These are phyloP conservation scores for Ctenopoma kingsleyae DNA, from an alignment of 2,797 vertebrate genomes.

Conservation along the genomic window DNA sequence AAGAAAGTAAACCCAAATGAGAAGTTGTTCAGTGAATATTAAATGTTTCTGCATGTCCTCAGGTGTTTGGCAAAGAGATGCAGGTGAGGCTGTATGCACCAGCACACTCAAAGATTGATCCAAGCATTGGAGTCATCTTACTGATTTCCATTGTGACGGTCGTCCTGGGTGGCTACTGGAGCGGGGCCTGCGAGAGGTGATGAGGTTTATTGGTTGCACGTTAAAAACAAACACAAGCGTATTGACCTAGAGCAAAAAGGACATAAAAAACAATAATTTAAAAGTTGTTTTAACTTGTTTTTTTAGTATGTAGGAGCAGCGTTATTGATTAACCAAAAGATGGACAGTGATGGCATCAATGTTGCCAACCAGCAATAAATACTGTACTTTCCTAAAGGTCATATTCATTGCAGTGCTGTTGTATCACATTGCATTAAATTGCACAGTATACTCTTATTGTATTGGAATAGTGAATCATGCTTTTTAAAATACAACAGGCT, in stretches of 20 bases:
- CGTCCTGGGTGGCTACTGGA: constrained; percentile 93
- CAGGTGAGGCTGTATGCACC: constrained; percentile 89
- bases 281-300: not conserved
- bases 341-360: not conserved
- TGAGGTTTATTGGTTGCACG: constrained; percentile 69
- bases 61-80: constrained; percentile 86
- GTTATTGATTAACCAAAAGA: not conserved
- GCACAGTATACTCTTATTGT: too few relatives aligned
- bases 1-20: not conserved
- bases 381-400: not conserved
- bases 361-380: not conserved
- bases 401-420: not conserved
- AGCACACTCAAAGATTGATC: constrained; percentile 83
- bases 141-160: constrained; percentile 91
- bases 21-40: not conserved
- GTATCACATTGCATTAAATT: not conserved
- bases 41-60: constrained; percentile 38
- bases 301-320: not conserved
- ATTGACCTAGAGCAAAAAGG: not conserved
- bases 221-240: not conserved
- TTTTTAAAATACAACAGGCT: not conserved
- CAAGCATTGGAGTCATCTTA: constrained; percentile 91
- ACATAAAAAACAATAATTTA: not conserved
- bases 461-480: not conserved
- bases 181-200: constrained; percentile 91